Evolutionary conservation across 2,797 vertebrate species (phyloP).

Genomic region (Argentina silus): DNA sequence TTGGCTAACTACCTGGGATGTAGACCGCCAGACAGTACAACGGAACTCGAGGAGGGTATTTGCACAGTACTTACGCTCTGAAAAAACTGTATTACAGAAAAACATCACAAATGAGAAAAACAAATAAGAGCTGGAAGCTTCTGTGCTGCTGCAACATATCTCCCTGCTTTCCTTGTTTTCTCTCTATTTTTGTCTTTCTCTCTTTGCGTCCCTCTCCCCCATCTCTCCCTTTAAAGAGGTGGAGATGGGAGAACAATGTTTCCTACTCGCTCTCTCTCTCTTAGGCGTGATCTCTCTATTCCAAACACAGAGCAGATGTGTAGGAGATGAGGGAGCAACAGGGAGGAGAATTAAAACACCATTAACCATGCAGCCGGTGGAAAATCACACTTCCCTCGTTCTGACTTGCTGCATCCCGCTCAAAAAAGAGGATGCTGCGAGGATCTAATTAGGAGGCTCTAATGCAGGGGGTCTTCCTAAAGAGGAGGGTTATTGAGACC

Average conservation of each 20-base stretch:
- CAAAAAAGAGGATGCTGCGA: conserved; percentile 42
- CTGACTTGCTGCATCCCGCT: conserved; percentile 42
- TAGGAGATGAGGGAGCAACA: conserved; percentile 60
- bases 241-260: neutral
- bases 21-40: no score
- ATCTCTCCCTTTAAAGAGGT: neutral
- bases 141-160: no score
- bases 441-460: conserved; percentile 55
- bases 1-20: neutral
- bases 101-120: no score
- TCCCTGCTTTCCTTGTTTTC: no score
- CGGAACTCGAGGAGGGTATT: no score
- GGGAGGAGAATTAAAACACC: conserved; percentile 64
- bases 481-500: conserved; percentile 39
- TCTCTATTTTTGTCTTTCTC: no score
- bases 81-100: no score
- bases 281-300: conserved; percentile 57
- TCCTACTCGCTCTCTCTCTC: conserved; percentile 19
- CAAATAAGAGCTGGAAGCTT: no score
- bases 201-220: neutral
- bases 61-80: no score
- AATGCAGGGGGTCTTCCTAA: conserved; percentile 40
- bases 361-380: conserved; percentile 51
- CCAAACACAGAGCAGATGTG: conserved; percentile 60
- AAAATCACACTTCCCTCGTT: conserved; percentile 52